Evolutionary conservation across 1,140 invertebrate genomes (phyloP).

Genomic region (Drosophila orena): DNA sequence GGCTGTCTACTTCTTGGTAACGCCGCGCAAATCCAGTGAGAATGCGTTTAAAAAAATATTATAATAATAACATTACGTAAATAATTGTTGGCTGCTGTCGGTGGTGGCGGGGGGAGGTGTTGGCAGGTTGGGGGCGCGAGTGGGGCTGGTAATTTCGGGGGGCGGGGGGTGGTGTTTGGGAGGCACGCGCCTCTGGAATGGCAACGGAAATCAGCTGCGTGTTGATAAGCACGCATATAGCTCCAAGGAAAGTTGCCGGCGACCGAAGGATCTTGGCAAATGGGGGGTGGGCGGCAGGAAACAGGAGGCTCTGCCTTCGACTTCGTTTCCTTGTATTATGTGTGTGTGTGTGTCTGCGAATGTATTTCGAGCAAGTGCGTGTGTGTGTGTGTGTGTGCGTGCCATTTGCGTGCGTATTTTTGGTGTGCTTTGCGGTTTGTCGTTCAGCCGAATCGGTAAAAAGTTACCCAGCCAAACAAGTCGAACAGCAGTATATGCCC

Average conservation of each 20-base stretch:
- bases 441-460: conserved; percentile 20
- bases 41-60: conserved; percentile 83
- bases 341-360: conserved; percentile 5
- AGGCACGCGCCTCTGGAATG: conserved; percentile 73
- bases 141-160: conserved; percentile 10
- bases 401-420: conserved; percentile 77
- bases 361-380: neutral
- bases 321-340: conserved; percentile 25
- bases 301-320: conserved; percentile 23
- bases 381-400: conserved; percentile 5
- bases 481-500: conserved; percentile 2
- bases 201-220: conserved; percentile 81
- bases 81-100: conserved; percentile 76
- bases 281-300: neutral
- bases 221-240: conserved; percentile 76
- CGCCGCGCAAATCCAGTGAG: conserved; percentile 75
- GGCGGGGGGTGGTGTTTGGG: conserved; percentile 2
- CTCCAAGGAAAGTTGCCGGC: conserved; percentile 39
- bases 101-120: neutral
- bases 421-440: conserved; percentile 66
- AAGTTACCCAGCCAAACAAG: neutral
- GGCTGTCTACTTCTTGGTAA: conserved; percentile 48
- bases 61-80: conserved; percentile 83
- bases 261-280: conserved; percentile 10
- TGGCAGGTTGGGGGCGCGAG: neutral